phyloP scores from a whole-genome alignment of 2,888 invertebrate species.

The Lydus trimaculatus region DNA sequence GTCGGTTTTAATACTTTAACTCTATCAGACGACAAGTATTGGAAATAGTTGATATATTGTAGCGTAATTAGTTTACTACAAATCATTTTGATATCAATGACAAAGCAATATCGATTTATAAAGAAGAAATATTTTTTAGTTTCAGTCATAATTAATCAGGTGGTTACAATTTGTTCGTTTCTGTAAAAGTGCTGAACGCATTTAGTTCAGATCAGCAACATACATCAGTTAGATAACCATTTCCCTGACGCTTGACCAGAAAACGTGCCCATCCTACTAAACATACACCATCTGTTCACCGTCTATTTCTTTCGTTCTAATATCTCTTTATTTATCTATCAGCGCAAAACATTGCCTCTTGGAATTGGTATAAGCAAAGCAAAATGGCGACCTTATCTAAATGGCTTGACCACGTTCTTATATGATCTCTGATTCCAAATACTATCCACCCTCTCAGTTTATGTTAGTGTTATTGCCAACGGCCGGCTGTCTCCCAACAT shows the following conservation, averaged over 20 bases:
- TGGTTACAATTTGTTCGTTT: conserved; percentile 13
- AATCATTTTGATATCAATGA: conserved; percentile 1
- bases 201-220: conserved; percentile 31
- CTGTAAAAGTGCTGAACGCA: conserved; percentile 32
- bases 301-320: conserved; percentile 40
- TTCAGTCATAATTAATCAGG: conserved; percentile 20
- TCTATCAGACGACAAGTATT: conserved; percentile 2
- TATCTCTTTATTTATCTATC: conserved; percentile 60
- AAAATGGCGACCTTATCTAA: conserved; percentile 54
- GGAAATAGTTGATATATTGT: conserved; percentile 9
- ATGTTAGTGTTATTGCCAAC: conserved; percentile 59
- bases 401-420: conserved; percentile 58
- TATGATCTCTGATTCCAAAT: conserved; percentile 53
- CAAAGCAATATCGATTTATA: conserved; percentile 7
- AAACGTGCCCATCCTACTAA: conserved; percentile 47
- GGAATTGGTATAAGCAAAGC: conserved; percentile 51
- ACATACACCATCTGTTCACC: conserved; percentile 45
- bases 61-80: conserved; percentile 3
- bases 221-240: conserved; percentile 41
- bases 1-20: conserved; percentile 44
- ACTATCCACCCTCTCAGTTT: conserved; percentile 47
- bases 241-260: conserved; percentile 38
- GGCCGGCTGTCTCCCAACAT: conserved; percentile 58
- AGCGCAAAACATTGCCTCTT: conserved; percentile 50
- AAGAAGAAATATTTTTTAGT: not conserved